Evolutionary conservation across 2,888 invertebrate species (phyloP), one percentile per base, ranked within the genome.

Genomic region (Cheilosia vulpina): DNA sequence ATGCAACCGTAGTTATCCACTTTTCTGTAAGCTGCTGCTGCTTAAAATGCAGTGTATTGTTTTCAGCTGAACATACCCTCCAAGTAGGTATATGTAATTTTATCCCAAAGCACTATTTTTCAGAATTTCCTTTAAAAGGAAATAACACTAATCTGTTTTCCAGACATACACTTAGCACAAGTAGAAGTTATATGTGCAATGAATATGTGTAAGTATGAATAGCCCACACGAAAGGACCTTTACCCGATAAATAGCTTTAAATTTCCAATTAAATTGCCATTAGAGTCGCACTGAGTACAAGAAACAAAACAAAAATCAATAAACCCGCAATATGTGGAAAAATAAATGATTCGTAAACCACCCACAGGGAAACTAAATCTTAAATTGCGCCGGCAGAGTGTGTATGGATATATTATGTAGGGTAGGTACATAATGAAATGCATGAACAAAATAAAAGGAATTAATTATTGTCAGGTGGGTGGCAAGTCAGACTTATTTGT

Each of bases 231-330:
- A 41, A 53, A 66, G 24, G 53, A 53, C 43, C 27, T 41, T 34
- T 41, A 66, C 38, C 52, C 41, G 66, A 43, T 53, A 53, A 66
- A 27, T 24, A 66, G 17, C 3, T 17, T 65, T 52, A 52, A 52
- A 65, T 41, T 53, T 47, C 31, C 50, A 52, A 65, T 63, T 31
- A 34, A 63, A 21, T 50, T 50, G 21, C 47, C 34, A 50, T 34
- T 13, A 71, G 17, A 21, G 6, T 21, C 50, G 19, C 71, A 58
- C 50, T 71, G 58, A 50, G 55, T 47, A 47, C n/a, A 24, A 15
- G 24, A 17, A 58, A 58, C 31, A 34, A 57, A n/a, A 58, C 24
- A 72, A 52, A 43, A 72, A 72, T 72, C 62, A 62, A 72, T 72
- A 62, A 27, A 62, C 43, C 72, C 27, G 60, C 60, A 62, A 43